Conservation (phyloP, 2,888 invertebrate species). For the Thecocarcelia acutangulata region DNA sequence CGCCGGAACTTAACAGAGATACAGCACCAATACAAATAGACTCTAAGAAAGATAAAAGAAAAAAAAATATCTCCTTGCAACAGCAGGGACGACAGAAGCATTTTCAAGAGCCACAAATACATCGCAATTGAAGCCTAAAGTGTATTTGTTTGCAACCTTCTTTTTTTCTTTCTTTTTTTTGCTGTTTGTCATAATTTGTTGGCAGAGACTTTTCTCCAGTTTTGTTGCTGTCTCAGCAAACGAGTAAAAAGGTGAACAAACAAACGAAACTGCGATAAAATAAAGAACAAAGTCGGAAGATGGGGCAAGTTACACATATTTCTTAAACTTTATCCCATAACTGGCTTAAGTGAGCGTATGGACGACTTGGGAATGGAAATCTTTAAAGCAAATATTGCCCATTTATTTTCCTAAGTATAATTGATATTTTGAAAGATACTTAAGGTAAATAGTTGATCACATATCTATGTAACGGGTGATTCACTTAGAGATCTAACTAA, state of each 20-base stretch:
- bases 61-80: constrained; percentile 23
- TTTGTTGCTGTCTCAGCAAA: constrained; percentile 25
- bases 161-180: neutral
- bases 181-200: constrained; percentile 22
- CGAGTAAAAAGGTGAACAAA: constrained; percentile 52
- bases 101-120: constrained; percentile 22
- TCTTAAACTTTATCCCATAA: neutral
- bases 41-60: constrained; percentile 22
- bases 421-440: constrained; percentile 22
- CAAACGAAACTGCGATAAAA: constrained; percentile 40
- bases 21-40: constrained; percentile 28
- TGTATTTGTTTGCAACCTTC: constrained; percentile 20
- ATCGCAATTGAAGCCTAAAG: constrained; percentile 42
- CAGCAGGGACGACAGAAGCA: neutral
- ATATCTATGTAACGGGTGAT: too few species aligned
- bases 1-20: constrained; percentile 54
- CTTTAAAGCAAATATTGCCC: constrained; percentile 18
- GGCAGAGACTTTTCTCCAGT: neutral
- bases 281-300: constrained; percentile 35
- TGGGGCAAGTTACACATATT: neutral
- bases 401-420: constrained; percentile 18
- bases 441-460: constrained; percentile 1
- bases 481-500: too few species aligned
- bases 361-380: neutral
- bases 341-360: neutral